These are phyloP conservation scores for Solea solea DNA, from an alignment of 2,113 vertebrate species.

Conservation along the genomic window DNA sequence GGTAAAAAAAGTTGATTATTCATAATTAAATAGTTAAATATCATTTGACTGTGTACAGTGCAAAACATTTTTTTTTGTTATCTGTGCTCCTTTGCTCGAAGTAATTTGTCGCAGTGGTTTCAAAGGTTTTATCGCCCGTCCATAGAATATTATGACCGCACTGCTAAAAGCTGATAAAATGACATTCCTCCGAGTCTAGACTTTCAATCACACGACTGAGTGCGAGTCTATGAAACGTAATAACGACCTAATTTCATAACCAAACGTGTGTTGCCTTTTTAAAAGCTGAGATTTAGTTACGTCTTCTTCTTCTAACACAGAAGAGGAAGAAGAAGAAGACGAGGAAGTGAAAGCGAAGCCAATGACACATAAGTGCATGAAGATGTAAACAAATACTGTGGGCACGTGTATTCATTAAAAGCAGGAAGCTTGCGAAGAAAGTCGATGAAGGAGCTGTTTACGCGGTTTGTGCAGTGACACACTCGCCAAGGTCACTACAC, in stretches of 20 bases:
- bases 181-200: slow-evolving; percentile 23
- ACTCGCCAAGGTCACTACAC: slow-evolving; percentile 55
- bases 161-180: slow-evolving; percentile 39
- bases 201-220: not conserved
- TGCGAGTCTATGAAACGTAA: not conserved
- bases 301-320: too few species aligned
- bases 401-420: slow-evolving; percentile 29
- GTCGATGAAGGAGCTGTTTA: slow-evolving; percentile 27
- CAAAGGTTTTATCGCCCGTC: slow-evolving; percentile 37
- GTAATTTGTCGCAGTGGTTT: slow-evolving; percentile 34
- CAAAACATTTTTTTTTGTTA: not conserved
- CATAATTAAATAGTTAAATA: not conserved
- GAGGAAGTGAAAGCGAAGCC: too few species aligned
- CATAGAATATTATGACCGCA: slow-evolving; percentile 39
- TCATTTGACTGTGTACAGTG: not conserved
- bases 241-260: too few species aligned
- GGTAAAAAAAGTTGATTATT: not conserved
- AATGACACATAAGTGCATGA: not conserved
- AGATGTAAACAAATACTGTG: not conserved
- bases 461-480: slow-evolving; percentile 28
- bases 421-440: not conserved
- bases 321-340: too few species aligned
- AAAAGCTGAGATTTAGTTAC: too few species aligned
- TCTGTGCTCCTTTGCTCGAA: slow-evolving; percentile 7
- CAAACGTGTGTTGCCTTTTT: too few species aligned